A percentile compares a stretch with the other conserved stretches of the same genome.
phyloP scores from a whole-genome alignment of 2,888 invertebrate genomes.

The Cheilosia scutellata region DNA sequence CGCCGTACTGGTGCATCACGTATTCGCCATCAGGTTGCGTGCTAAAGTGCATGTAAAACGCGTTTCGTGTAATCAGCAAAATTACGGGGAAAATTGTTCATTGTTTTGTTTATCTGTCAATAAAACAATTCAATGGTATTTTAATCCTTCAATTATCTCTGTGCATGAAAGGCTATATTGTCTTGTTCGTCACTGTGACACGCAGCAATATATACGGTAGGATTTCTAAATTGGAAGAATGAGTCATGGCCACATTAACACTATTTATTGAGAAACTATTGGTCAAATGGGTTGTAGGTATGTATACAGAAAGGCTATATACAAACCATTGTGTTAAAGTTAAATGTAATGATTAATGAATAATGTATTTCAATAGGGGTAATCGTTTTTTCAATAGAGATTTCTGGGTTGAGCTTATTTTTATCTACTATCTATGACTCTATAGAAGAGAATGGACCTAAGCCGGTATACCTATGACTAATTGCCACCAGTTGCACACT shows the following conservation, averaged over 20 bases:
- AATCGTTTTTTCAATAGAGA: too few species aligned
- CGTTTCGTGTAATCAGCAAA: slow-evolving; percentile 73
- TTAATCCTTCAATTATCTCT: slow-evolving; percentile 76
- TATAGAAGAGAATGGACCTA: too few species aligned
- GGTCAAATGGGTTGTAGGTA: background rate
- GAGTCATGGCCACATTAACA: slow-evolving; percentile 47
- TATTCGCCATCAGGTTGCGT: slow-evolving; percentile 58
- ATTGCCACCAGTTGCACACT: too few species aligned
- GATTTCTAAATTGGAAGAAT: slow-evolving; percentile 42
- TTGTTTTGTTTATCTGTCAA: slow-evolving; percentile 76
- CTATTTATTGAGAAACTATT: slow-evolving; percentile 3
- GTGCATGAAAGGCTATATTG: slow-evolving; percentile 58
- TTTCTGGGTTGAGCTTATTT: too few species aligned
- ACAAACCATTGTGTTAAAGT: too few species aligned
- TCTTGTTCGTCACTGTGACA: slow-evolving; percentile 59
- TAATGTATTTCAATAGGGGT: too few species aligned
- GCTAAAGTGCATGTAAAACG: slow-evolving; percentile 69
- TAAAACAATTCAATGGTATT: slow-evolving; percentile 76
- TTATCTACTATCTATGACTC: too few species aligned
- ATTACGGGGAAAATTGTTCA: slow-evolving; percentile 69
- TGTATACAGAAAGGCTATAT: too few species aligned
- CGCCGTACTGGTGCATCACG: slow-evolving; percentile 71
- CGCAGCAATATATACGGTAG: slow-evolving; percentile 18
- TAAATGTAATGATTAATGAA: too few species aligned
- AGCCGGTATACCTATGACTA: too few species aligned